Evolutionary conservation across 2,888 invertebrate species (phyloP).

Genomic region (Trilocha varians): DNA sequence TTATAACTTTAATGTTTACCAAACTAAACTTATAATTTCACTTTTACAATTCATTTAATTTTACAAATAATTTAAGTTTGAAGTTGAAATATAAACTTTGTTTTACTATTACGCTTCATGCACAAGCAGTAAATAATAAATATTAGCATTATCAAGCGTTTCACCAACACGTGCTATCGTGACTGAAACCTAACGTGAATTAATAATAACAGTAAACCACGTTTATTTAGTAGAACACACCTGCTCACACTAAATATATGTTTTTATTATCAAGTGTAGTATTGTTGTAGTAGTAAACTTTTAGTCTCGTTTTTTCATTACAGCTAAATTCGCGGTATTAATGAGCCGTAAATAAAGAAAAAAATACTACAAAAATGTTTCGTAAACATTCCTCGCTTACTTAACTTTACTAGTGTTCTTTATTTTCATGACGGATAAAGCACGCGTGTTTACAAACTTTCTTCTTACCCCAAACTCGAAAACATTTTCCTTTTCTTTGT

Average conservation of each 20-base stretch:
- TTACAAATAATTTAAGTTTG: no score
- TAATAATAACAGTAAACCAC: conserved; percentile 37
- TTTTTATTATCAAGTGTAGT: no score
- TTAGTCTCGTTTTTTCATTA: no score
- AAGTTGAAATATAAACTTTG: background rate
- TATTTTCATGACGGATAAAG: background rate
- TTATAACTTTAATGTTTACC: no score
- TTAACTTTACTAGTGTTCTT: no score
- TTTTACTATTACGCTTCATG: background rate
- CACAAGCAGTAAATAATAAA: background rate
- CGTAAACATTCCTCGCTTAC: no score
- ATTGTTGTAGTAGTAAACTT: no score
- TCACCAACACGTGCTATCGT: conserved; percentile 37
- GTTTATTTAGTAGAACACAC: conserved; percentile 24
- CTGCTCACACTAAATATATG: conserved; percentile 34
- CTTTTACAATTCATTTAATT: no score
- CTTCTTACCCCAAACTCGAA: background rate
- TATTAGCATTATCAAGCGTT: conserved; percentile 23
- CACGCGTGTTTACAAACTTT: background rate
- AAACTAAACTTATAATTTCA: no score
- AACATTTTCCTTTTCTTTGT: conserved; percentile 1
- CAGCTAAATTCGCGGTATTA: no score
- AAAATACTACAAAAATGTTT: no score
- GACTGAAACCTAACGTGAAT: conserved; percentile 33
- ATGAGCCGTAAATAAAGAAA: no score